Evolutionary conservation across 2,113 vertebrate species (phyloP), one percentile per base, ranked within the genome.

Genomic region (Pipa parva): DNA sequence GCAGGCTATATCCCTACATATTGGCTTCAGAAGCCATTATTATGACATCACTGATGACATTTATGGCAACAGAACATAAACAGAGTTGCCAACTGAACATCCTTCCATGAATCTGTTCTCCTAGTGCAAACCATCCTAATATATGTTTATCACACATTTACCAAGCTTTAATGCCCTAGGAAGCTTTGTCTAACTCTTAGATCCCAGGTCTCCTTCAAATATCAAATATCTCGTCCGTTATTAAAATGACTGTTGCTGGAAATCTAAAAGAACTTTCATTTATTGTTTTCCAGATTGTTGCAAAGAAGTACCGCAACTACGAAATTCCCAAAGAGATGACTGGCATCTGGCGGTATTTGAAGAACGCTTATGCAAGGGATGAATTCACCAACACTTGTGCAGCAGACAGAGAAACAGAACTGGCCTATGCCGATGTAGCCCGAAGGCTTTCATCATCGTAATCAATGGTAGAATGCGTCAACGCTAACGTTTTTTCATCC

Each of bases 361-460:
- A 92, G 75, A 96, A 88, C 0, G 94, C 94, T 1, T 93, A 93
- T 0, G 75, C 81, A 2, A 85, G 90, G 3, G 97, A 98, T 0
- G 97, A 98, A 60, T 98, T 98, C 85, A 97, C 88, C 84, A 98
- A 94, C 85, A 99, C 97, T 61, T 98, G 95, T 4, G 93, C 97
- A 0, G 91, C 92, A 0, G 94, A 98, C 82, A 65, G 76, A 0
- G 97, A 99, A 75, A 95, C 98, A 0, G 96, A 99, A 81, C 77
- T 83, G 45, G 97, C 95, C 74, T 99, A 99, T 0, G 88, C 88
- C 3, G 95, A 97, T 0, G 95, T 98, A 72, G 93, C 93, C 70
- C 95, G 90, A 81, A 77, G 91, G 76, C 89, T 98, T 72, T 88
- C 85, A 81, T 91, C 92, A 65, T 92, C 85, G 48, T 90, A 87